Evolutionary conservation across 2,113 vertebrate genomes (phyloP).

Genomic region (Phylloscopus trochilus): DNA sequence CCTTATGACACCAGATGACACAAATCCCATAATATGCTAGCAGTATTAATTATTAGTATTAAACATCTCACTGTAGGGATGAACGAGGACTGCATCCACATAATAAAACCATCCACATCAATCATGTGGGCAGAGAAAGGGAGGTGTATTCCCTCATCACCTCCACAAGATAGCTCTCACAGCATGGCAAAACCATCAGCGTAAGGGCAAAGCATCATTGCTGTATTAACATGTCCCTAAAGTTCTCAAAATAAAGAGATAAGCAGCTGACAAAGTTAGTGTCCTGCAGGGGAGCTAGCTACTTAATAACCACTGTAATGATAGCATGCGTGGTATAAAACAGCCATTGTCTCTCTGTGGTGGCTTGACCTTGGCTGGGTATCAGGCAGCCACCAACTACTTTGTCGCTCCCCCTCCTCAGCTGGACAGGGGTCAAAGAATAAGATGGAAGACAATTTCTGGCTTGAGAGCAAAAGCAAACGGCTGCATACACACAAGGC

Average conservation of each 20-base stretch:
- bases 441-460: not conserved
- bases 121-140: not conserved
- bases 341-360: not conserved
- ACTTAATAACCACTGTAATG: not conserved
- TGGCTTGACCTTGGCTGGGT: not conserved
- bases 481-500: not conserved
- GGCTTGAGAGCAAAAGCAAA: not conserved
- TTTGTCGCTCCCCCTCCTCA: not conserved
- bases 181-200: not conserved
- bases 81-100: not conserved
- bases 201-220: not conserved
- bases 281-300: not conserved
- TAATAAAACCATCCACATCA: not conserved
- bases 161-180: not conserved
- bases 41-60: not conserved
- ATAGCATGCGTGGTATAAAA: not conserved
- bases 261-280: not conserved
- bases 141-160: not conserved
- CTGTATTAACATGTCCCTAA: not conserved
- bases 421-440: not conserved
- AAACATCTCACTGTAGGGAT: not conserved
- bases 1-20: not conserved
- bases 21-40: not conserved
- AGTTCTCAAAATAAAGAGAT: not conserved
- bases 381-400: no score